Evolutionary conservation across 2,797 vertebrate species (phyloP).

Genomic region (Hypotaenidia philippensis): DNA sequence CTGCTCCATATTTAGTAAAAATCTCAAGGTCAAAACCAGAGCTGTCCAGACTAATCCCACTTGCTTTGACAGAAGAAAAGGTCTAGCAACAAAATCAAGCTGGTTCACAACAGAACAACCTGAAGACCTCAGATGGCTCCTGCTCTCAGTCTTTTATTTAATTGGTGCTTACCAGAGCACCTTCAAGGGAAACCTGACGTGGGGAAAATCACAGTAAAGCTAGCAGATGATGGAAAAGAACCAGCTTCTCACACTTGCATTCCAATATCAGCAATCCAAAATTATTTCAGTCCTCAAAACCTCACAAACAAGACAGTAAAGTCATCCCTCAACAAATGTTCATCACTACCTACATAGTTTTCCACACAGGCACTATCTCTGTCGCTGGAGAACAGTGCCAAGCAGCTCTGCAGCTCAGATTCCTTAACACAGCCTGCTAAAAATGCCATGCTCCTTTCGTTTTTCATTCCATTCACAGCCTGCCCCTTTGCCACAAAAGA

Average conservation of each 20-base stretch:
- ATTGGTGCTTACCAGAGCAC: not conserved
- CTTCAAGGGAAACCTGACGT: slow-evolving; percentile 20
- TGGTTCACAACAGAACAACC: not conserved
- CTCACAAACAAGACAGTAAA: slow-evolving; percentile 6
- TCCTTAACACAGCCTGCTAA: not conserved
- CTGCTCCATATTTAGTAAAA: not conserved
- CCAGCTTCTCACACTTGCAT: not conserved
- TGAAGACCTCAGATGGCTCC: not conserved
- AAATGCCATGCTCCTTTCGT: not conserved
- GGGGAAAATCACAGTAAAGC: slow-evolving; percentile 2
- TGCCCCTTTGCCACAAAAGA: not conserved
- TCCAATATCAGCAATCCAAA: slow-evolving; percentile 11
- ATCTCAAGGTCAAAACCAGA: not conserved
- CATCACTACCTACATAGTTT: slow-evolving; percentile 22
- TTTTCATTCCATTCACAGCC: not conserved
- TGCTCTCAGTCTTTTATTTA: not conserved
- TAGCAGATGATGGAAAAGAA: not conserved
- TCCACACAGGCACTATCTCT: slow-evolving; percentile 1
- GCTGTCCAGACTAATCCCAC: not conserved
- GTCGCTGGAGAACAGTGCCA: not conserved
- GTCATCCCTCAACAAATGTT: slow-evolving; percentile 16
- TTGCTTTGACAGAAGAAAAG: not conserved
- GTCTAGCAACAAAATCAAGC: not conserved
- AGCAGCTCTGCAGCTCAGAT: not conserved
- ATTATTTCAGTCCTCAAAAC: not conserved